Base-by-base conservation (phyloP, 2,113 vertebrate species). In the Colossoma macropomum region DNA sequence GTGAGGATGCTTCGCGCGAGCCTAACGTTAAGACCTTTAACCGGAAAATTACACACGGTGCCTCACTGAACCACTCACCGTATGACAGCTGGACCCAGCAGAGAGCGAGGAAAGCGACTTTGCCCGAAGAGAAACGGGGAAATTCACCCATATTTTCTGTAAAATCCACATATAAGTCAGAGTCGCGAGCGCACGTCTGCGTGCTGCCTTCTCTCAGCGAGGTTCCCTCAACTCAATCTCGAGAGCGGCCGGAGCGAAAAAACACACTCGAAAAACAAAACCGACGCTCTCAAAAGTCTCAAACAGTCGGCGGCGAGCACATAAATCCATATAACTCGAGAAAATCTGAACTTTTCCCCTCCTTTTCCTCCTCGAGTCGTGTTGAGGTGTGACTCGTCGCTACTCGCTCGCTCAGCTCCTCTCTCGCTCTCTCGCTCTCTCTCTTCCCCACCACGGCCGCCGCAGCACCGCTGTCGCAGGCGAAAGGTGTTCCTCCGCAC, bases 91-190 rank as follows among this genome's bases (percentile, higher is more conserved):
- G 90, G 69, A 91, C 8, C 87, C 92, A 93, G 84, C 88, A 92
- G 75, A 91, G 76, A 80, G 91, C 52, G 7, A 94, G 60, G 62
- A 92, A 82, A 77, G 93, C 83, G 25, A 90, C 81, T 89, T 80
- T 91, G 71, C 90, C 93, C 85, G 90, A 89, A 87, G 85, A 91
- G 70, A 93, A 86, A 91, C 86, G 91, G 91, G 94, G 91, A 80
- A 91, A 85, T 77, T 89, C 92, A 89, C 93, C 93, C 94, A 95
- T 95, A 56, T 87, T 93, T 92, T 90, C 80, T 83, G 90, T 93
- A 91, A 90, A 93, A 94, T 94, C 94, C 94, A 93, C 94, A 95
- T 95, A 94, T 27, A 62, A 27, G 59, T 62, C n/a, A 6, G 91
- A 92, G 93, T 90, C 92, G 85, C 88, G 87, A 92, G 93, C 90